phyloP scores from a whole-genome alignment of 2,888 invertebrate species.

The Bimastos eiseni region DNA sequence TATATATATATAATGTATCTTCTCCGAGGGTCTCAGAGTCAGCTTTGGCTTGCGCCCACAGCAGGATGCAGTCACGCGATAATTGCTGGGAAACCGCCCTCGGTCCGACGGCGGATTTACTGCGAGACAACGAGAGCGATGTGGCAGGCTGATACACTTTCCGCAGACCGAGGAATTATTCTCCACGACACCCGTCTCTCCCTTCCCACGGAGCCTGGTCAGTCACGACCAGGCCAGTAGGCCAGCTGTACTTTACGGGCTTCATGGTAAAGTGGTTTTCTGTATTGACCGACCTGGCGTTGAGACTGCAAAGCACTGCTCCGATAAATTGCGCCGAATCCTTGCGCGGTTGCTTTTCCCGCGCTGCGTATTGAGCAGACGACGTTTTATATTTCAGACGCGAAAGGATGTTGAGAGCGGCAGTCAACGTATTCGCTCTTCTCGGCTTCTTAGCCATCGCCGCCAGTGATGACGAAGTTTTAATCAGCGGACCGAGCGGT shows the following conservation, averaged over 20 bases:
- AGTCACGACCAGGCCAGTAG: too few species aligned
- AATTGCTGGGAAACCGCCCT: too few species aligned
- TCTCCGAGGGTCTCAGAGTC: too few species aligned
- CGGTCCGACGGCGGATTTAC: too few species aligned
- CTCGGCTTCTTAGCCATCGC: background rate
- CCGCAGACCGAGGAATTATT: too few species aligned
- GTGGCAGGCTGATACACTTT: too few species aligned
- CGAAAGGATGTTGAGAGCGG: background rate
- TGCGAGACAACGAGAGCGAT: too few species aligned
- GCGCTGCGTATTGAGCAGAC: background rate
- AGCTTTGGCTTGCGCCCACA: too few species aligned
- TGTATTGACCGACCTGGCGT: background rate
- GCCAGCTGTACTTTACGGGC: background rate
- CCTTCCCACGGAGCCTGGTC: too few species aligned
- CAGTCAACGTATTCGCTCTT: background rate
- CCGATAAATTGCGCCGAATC: background rate
- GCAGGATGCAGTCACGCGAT: too few species aligned
- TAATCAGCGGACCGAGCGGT: background rate
- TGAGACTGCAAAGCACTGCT: background rate
- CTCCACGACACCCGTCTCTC: too few species aligned
- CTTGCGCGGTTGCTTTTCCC: background rate
- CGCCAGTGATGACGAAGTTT: background rate
- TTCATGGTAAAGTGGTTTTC: background rate
- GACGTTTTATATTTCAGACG: background rate
- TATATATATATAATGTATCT: too few species aligned